These are phyloP conservation scores for Scomber japonicus DNA, from an alignment of 2,113 vertebrate genomes.

Conservation along the genomic window DNA sequence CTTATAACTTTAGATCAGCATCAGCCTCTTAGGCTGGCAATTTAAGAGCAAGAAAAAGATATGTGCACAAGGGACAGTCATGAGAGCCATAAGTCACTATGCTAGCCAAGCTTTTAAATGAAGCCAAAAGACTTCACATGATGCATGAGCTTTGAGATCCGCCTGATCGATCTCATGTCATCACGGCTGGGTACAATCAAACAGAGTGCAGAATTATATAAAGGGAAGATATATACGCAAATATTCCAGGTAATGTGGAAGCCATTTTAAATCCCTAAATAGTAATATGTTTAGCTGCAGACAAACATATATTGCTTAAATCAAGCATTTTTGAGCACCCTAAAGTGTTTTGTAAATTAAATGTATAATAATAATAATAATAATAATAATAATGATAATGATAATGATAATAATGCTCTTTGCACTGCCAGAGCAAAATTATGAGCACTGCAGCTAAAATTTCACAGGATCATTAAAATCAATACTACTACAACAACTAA, in stretches of 20 bases:
- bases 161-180: constrained; percentile 23
- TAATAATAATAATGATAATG: too few species aligned
- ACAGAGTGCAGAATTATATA: constrained; percentile 25
- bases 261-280: not conserved
- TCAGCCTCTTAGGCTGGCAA: constrained; percentile 64
- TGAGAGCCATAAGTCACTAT: constrained; percentile 62
- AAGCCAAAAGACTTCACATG: constrained; percentile 42
- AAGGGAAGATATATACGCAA: constrained; percentile 52
- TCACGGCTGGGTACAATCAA: constrained; percentile 28
- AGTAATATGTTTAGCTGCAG: too few species aligned
- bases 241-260: constrained; percentile 37
- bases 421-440: too few species aligned
- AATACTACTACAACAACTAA: too few species aligned
- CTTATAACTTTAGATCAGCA: constrained; percentile 59
- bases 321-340: too few species aligned
- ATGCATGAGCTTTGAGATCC: constrained; percentile 41
- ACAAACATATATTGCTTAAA: too few species aligned
- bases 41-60: constrained; percentile 61
- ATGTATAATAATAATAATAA: too few species aligned
- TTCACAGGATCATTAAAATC: too few species aligned
- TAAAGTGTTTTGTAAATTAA: too few species aligned
- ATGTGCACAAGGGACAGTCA: constrained; percentile 39
- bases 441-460: too few species aligned
- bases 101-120: constrained; percentile 69
- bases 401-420: too few species aligned